Base-by-base conservation (phyloP, 1,140 invertebrate genomes). In the Brachionus manjavacas region DNA sequence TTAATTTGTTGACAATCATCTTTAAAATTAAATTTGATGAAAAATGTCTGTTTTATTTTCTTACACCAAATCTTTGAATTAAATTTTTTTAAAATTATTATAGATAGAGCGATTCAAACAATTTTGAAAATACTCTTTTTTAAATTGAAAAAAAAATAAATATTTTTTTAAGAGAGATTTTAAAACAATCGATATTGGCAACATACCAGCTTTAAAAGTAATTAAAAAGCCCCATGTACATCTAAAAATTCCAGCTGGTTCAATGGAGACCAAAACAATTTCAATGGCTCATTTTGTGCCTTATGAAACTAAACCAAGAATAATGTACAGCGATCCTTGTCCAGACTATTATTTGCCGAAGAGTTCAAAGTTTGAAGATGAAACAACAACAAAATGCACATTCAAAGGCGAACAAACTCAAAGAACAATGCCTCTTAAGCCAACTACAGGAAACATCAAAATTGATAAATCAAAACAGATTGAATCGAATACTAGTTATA, bases 121-220 rank as follows among this genome's bases (percentile, higher is more conserved):
- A 6, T 35, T 35, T 35, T 35, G 4, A n/a, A n/a, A n/a, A n/a
- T n/a, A 35, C 28, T 31, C 28, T 31, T 35, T 35, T 35, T 35
- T 35, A 35, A 35, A 35, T 35, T 6, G 7, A 35, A 35, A 35
- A 35, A 35, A 35, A 35, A 35, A 35, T 35, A 6, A 4, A 35
- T 35, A 35, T 35, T n/a, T n/a, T n/a, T n/a, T n/a, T 35, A 35
- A 76, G 72, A 76, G 41, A 49, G 72, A 76, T 46, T 76, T 76
- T 25, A 25, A 25, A 20, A 43, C 72, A 76, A 76, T 76, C 52
- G 72, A 76, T 46, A 23, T 76, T 43, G 25, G 25, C 20, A 76
- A 52, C 20, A 28, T 76, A 76, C 72, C 72, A 76, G 41, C 23
- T 49, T 49, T 76, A 46, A 76, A 49, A 20, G 43, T 49, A 7